These are phyloP conservation scores for Hydriomena furcata DNA, from an alignment of 2,888 invertebrate genomes.

Conservation along the genomic window DNA sequence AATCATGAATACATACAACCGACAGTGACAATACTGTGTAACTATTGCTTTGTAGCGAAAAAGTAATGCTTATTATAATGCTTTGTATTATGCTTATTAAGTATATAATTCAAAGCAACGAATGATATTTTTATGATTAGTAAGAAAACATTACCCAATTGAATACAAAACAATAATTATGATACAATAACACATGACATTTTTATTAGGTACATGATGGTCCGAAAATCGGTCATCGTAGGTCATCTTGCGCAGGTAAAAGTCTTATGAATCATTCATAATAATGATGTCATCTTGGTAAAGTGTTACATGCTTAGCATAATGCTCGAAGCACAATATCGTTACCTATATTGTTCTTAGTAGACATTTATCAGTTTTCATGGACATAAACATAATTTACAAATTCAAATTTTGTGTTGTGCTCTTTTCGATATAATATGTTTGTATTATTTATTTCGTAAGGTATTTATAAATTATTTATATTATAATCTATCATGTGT, in stretches of 20 bases:
- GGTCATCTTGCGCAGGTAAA: slow-evolving; percentile 38
- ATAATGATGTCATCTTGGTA: slow-evolving; percentile 52
- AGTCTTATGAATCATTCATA: slow-evolving; percentile 62
- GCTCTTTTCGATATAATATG: too few relatives aligned
- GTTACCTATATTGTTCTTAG: background rate
- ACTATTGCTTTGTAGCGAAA: slow-evolving; percentile 8
- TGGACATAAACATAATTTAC: background rate
- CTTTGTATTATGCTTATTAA: too few relatives aligned
- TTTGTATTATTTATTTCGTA: too few relatives aligned
- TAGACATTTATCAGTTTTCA: background rate
- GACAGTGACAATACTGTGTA: slow-evolving; percentile 4
- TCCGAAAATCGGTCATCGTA: slow-evolving; percentile 28
- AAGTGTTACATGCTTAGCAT: slow-evolving; percentile 39
- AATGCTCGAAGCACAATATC: slow-evolving; percentile 10
- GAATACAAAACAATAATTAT: background rate
- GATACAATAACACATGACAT: too few relatives aligned
- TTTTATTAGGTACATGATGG: slow-evolving; percentile 4
- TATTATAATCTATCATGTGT: too few relatives aligned
- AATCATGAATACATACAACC: slow-evolving; percentile 11
- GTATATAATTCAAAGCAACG: background rate
- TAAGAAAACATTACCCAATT: background rate
- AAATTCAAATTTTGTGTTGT: too few relatives aligned
- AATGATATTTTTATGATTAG: background rate
- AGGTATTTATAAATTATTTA: too few relatives aligned
- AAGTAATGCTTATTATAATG: background rate